Evolutionary conservation across 2,113 vertebrate species (phyloP), one percentile per base, ranked within the genome.

Genomic region (Leptobrachium ailaonicum): DNA sequence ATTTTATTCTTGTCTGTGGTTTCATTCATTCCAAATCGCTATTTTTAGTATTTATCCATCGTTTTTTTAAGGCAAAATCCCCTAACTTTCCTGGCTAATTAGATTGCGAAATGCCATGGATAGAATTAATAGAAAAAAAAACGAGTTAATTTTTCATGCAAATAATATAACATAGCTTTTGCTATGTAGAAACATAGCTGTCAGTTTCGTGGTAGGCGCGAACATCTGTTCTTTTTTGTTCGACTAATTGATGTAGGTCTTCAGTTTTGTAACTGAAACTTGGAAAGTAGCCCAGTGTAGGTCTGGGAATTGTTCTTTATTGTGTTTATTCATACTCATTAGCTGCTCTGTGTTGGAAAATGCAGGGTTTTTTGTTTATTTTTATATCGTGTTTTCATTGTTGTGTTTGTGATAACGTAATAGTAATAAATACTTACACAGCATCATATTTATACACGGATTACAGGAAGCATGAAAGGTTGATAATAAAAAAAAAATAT

Each of bases 151-250:
- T 77, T 70, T 70, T 70, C 44, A 60, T 63, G 56, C 76, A 78
- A 71, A 71, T 54, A 60, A 3, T 77, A 66, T 69, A 70, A 77
- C 63, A 67, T 63, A 63, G 60, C 68, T 63, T 42, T 47, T 78
- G 76, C 41, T 67, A 67, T 76, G 75, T 68, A 74, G 71, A 80
- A 14, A 67, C 71, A 67, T 67, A 66, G 47, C 62, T 80, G 63
- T 80, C 78, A 80, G 71, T 60, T 80, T 80, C 71, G 67, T 20
- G 50, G 71, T 74, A 42, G 71, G 74, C 63, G 73, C n/a, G 71
- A 80, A 80, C 78, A 80, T 80, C 78, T 80, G 78, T 80, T 80
- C 78, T 66, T 74, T 79, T 80, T 80, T 80, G 78, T 80, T 73
- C 78, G 56, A 66, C 60, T 80, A 80, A 80, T 80, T 80, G 78